Conservation (phyloP, 2,888 invertebrate genomes). For the Heteromyza rotundicornis region DNA sequence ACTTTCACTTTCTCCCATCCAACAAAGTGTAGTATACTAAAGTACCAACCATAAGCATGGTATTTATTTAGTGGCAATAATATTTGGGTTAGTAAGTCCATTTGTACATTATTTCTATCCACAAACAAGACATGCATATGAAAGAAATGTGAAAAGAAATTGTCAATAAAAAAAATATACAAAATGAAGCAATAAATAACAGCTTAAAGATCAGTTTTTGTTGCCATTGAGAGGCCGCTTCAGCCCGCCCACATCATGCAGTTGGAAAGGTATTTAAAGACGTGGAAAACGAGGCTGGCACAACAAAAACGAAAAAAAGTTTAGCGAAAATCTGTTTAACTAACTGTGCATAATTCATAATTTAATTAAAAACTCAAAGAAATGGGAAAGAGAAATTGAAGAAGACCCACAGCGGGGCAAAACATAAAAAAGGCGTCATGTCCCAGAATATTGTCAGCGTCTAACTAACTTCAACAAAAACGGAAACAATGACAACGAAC, state of each 20-base stretch:
- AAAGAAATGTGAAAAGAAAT: no score
- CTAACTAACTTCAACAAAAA: no score
- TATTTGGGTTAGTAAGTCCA: slow-evolving; percentile 58
- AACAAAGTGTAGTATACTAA: slow-evolving; percentile 40
- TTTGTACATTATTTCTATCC: no score
- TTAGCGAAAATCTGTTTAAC: slow-evolving; percentile 53
- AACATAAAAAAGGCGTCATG: no score
- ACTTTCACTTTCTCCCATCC: slow-evolving; percentile 49
- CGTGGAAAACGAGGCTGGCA: no score
- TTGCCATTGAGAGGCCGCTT: no score
- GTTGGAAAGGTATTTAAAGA: background rate
- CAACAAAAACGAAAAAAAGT: slow-evolving; percentile 8
- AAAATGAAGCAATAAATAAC: no score
- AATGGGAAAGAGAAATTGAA: slow-evolving; percentile 47
- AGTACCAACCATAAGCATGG: slow-evolving; percentile 21
- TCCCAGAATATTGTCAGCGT: no score
- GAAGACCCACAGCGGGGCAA: background rate
- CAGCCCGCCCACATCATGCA: background rate
- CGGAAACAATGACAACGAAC: background rate
- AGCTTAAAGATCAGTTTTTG: no score
- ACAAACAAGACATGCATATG: no score
- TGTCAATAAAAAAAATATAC: no score
- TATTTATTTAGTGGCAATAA: slow-evolving; percentile 36
- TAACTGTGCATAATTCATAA: slow-evolving; percentile 61
- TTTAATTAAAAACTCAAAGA: slow-evolving; percentile 59